phyloP scores from a whole-genome alignment of 2,888 invertebrate species.

The Papilio elwesi region DNA sequence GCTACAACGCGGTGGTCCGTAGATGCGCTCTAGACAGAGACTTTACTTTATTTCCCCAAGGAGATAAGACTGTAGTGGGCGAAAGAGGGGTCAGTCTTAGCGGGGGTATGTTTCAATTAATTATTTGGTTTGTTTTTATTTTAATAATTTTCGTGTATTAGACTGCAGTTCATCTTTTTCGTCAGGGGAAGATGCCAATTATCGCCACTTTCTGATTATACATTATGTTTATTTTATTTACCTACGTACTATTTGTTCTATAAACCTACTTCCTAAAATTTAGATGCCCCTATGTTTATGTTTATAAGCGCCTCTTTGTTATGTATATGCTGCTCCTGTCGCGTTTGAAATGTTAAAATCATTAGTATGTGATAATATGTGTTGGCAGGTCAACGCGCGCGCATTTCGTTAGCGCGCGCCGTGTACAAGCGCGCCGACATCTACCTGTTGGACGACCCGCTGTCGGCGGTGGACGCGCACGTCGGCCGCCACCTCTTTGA shows the following conservation, averaged over 20 bases:
- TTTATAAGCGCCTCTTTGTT: not conserved
- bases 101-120: constrained; percentile 83
- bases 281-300: too few species aligned
- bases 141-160: too few species aligned
- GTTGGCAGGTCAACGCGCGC: constrained; percentile 90
- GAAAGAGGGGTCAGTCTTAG: constrained; percentile 93
- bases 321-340: not conserved
- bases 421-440: constrained; percentile 94
- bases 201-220: too few species aligned
- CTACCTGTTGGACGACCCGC: constrained; percentile 95
- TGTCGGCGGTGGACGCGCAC: constrained; percentile 96
- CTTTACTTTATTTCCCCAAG: constrained; percentile 90
- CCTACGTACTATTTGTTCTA: too few species aligned
- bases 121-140: not conserved
- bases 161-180: too few species aligned
- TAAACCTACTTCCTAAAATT: too few species aligned
- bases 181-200: too few species aligned
- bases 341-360: not conserved
- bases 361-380: not conserved
- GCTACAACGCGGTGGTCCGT: constrained; percentile 87
- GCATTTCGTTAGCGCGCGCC: constrained; percentile 94
- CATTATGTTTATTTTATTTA: too few species aligned
- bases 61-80: constrained; percentile 93
- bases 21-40: constrained; percentile 90
- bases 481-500: constrained; percentile 96